phyloP scores from a whole-genome alignment of 2,888 invertebrate species.

The Aporophyla nigra region DNA sequence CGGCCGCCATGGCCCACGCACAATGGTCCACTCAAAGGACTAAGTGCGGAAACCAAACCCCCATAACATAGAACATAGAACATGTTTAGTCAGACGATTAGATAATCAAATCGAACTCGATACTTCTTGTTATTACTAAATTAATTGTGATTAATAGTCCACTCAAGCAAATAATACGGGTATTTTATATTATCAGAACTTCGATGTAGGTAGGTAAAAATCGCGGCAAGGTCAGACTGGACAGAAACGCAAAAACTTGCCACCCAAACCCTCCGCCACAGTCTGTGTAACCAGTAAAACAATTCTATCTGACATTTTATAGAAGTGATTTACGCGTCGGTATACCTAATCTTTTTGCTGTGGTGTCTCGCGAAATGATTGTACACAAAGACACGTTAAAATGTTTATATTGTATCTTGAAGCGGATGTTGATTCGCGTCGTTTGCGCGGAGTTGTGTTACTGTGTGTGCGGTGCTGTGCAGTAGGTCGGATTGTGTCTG shows the following conservation, averaged over 20 bases:
- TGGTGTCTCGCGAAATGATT: neutral
- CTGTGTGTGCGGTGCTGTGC: constrained; percentile 63
- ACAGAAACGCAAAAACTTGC: constrained; percentile 70
- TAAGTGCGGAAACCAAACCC: no score
- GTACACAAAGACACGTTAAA: neutral
- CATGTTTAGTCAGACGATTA: constrained; percentile 57
- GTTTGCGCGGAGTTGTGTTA: constrained; percentile 55
- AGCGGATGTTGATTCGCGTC: constrained; percentile 35
- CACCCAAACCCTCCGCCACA: constrained; percentile 66
- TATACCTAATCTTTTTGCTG: constrained; percentile 3
- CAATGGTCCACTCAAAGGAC: no score
- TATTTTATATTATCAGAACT: constrained; percentile 70
- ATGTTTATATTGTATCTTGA: constrained; percentile 6
- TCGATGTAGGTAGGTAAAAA: constrained; percentile 79
- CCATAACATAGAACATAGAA: no score
- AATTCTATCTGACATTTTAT: constrained; percentile 34
- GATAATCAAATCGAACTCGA: constrained; percentile 56
- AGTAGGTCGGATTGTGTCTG: constrained; percentile 66
- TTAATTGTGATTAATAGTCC: constrained; percentile 74
- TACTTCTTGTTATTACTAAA: constrained; percentile 71
- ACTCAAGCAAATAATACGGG: constrained; percentile 70
- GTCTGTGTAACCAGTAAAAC: constrained; percentile 61
- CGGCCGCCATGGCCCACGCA: no score
- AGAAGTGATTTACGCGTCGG: neutral
- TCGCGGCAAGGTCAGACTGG: constrained; percentile 74